Evolutionary conservation across 1,140 invertebrate species (phyloP).

Genomic region (Diploscapter pachys): DNA sequence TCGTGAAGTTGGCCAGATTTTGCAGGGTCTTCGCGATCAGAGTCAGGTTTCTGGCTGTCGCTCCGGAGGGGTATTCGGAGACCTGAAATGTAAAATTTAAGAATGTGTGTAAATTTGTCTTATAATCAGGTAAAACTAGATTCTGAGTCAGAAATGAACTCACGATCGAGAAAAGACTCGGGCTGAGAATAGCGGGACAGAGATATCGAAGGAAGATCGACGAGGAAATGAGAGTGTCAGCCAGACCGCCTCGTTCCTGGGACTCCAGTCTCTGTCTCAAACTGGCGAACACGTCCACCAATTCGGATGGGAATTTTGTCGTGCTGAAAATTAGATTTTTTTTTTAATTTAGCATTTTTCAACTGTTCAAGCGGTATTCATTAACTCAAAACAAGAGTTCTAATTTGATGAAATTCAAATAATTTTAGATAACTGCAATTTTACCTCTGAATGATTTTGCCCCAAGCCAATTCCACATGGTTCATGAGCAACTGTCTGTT

Average conservation of each 20-base stretch:
- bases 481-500: constrained; percentile 80
- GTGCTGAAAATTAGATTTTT: constrained; percentile 50
- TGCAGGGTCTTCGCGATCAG: constrained; percentile 91
- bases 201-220: constrained; percentile 88
- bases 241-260: constrained; percentile 75
- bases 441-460: constrained; percentile 74
- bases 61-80: constrained; percentile 84
- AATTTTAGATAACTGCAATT: neutral
- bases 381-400: too few relatives aligned
- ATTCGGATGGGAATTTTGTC: constrained; percentile 73
- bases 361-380: neutral
- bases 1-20: constrained; percentile 84
- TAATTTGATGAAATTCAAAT: too few relatives aligned
- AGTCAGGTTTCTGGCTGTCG: constrained; percentile 84
- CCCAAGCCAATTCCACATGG: constrained; percentile 81
- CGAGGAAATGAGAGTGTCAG: constrained; percentile 87
- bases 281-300: constrained; percentile 81
- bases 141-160: constrained; percentile 59
- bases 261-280: constrained; percentile 75
- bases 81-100: constrained; percentile 40
- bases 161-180: constrained; percentile 88
- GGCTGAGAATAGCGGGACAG: constrained; percentile 89
- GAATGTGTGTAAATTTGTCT: neutral
- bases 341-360: too few relatives aligned
- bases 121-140: neutral